These are phyloP conservation scores for Eumaeus atala DNA, from an alignment of 1,140 invertebrate genomes.

Conservation along the genomic window DNA sequence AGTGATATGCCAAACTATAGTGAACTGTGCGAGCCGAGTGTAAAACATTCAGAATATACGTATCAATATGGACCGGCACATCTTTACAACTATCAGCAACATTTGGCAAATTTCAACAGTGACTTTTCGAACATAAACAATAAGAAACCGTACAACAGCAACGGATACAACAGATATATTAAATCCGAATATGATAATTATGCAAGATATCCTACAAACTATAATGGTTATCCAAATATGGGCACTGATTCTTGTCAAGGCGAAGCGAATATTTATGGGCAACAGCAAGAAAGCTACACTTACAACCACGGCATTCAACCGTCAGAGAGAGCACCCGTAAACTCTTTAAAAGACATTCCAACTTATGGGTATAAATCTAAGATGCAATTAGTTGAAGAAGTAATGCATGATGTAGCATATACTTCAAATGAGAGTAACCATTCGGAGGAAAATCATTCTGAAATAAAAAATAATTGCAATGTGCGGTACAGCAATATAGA, in stretches of 20 bases:
- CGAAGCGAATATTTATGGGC: constrained; percentile 50
- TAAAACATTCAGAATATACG: constrained; percentile 2
- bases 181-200: constrained; percentile 50
- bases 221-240: constrained; percentile 36
- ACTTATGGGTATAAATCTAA: constrained; percentile 1
- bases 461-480: background rate
- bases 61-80: constrained; percentile 3
- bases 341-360: background rate
- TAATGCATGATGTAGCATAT: constrained; percentile 1
- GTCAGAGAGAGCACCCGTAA: constrained; percentile 10
- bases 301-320: constrained; percentile 34
- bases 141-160: constrained; percentile 14
- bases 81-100: constrained; percentile 3
- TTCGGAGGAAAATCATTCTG: background rate
- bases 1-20: constrained; percentile 6
- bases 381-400: constrained; percentile 1
- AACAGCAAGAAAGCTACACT: constrained; percentile 35
- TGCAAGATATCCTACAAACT: constrained; percentile 42
- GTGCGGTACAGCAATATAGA: background rate
- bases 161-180: constrained; percentile 26
- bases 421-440: constrained; percentile 1
- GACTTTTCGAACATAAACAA: constrained; percentile 36
- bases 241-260: constrained; percentile 40
- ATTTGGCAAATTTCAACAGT: constrained; percentile 22
- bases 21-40: constrained; percentile 2